Evolutionary conservation across 2,888 invertebrate species (phyloP).

Genomic region (Spilosoma lubricipeda): DNA sequence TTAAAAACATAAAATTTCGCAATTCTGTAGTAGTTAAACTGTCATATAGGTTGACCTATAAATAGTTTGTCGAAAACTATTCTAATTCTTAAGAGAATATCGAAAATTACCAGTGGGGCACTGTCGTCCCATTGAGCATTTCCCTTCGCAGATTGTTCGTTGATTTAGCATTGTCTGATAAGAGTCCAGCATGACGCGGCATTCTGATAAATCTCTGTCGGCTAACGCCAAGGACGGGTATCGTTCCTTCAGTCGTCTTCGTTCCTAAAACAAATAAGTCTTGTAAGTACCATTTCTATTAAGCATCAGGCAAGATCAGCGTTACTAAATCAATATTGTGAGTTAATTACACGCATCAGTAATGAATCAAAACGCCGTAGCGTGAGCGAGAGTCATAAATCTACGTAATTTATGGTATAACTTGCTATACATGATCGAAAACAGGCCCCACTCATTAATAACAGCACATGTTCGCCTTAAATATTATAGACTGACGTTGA

Average conservation of each 20-base stretch:
- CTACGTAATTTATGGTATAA: not conserved
- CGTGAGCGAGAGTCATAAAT: not conserved
- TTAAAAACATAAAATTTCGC: not conserved
- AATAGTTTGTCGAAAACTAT: not conserved
- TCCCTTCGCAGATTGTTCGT: slow-evolving; percentile 94
- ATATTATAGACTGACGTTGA: not conserved
- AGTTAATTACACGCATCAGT: not conserved
- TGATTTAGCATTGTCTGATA: slow-evolving; percentile 93
- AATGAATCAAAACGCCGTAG: not conserved
- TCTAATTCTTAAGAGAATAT: not conserved
- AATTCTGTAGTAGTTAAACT: not conserved
- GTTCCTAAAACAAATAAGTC: slow-evolving; percentile 86
- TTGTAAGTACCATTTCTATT: not conserved
- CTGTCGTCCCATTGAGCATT: slow-evolving; percentile 93
- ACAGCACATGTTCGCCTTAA: not conserved
- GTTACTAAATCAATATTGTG: not conserved
- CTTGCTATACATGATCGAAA: not conserved
- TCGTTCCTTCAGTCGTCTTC: slow-evolving; percentile 93
- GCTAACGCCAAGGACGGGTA: slow-evolving; percentile 92
- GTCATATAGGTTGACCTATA: too few species aligned
- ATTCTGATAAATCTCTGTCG: slow-evolving; percentile 91
- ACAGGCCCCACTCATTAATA: not conserved
- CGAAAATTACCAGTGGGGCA: slow-evolving; percentile 91
- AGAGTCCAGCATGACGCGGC: slow-evolving; percentile 91
- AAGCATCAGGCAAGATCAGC: not conserved